Evolutionary conservation across 2,797 vertebrate genomes (phyloP), one percentile per base, ranked within the genome.

Genomic region (Lacerta viridis): DNA sequence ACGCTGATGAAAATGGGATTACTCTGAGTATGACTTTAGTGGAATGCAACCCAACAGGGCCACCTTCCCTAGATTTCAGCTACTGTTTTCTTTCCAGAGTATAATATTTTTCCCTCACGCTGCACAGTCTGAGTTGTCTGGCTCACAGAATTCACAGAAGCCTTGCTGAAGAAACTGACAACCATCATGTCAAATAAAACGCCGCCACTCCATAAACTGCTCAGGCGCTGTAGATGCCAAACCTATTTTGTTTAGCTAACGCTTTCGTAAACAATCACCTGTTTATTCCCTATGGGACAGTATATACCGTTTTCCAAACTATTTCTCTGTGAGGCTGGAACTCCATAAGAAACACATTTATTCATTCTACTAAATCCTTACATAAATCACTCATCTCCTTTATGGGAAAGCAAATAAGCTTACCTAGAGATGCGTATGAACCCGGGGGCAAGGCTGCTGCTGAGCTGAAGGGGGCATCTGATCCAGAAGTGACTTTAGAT

Each of bases 391-490:
- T 50, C 10, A 59, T 76, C 25, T 25, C 36, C 25, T 69, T 68
- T 50, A 66, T n/a, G 91, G 89, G n/a, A 87, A 74, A 94, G 91
- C 11, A 72, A 0, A 71, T 20, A 93, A 85, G 88, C 93, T 98
- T 98, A 99, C 99, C 99, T 98, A 99, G 96, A 55, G 99, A 99
- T 41, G 98, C 98, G 4, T 99, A 99, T 43, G 99, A 99, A 76
- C 99, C 99, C 0, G 99, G 99, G 69, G 99, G 98, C 72, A 99
- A 97, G 79, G 98, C 98, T 0, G 99, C 97, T 0, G 98, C 98
- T 0, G 98, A 98, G 96, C 98, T 98, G 97, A 99, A 99, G 7
- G 98, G 98, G 0, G 98, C 95, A 1, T 98, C 94, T 25, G 97
- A 91, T 10, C 98, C 97, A 18, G 98, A 97, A 85, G 98, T 97